A percentile compares a stretch with the other conserved stretches of the same genome.
Evolutionary conservation across 2,888 invertebrate species (phyloP).

Genomic region (Acleris emargana): DNA sequence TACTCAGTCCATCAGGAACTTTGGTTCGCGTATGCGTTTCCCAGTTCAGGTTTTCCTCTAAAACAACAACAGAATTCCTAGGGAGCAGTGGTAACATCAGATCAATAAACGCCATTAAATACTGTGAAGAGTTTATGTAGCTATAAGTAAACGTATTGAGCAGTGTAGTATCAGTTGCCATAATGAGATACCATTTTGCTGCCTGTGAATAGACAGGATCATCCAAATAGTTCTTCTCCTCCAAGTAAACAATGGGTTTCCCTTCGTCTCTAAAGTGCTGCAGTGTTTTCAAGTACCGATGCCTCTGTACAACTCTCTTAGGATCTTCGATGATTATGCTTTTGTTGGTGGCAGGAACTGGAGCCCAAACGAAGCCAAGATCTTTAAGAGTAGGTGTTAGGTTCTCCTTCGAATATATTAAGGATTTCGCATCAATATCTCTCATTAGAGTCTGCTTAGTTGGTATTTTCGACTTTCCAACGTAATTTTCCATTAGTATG

Average conservation of each 20-base stretch:
- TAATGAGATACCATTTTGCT: conserved; percentile 6
- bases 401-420: background rate
- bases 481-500: conserved; percentile 16
- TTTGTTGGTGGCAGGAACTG: conserved; percentile 4
- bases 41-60: conserved; percentile 15
- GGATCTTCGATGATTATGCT: conserved; percentile 21
- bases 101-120: background rate
- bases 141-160: background rate
- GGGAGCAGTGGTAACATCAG: conserved; percentile 7
- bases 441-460: conserved; percentile 2
- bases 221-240: conserved; percentile 2
- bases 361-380: conserved; percentile 20
- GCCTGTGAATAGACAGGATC: background rate
- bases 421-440: background rate
- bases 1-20: background rate
- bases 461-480: conserved; percentile 10
- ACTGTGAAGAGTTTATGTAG: background rate
- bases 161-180: conserved; percentile 1
- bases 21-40: background rate
- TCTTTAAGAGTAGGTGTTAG: conserved; percentile 6
- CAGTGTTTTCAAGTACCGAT: conserved; percentile 14
- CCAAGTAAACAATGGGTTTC: conserved; percentile 18
- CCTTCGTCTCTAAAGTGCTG: conserved; percentile 16
- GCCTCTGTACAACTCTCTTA: conserved; percentile 15
- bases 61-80: conserved; percentile 16